These are phyloP conservation scores for Noctuana brunneofusca DNA, from an alignment of 2,888 invertebrate species.

Conservation along the genomic window DNA sequence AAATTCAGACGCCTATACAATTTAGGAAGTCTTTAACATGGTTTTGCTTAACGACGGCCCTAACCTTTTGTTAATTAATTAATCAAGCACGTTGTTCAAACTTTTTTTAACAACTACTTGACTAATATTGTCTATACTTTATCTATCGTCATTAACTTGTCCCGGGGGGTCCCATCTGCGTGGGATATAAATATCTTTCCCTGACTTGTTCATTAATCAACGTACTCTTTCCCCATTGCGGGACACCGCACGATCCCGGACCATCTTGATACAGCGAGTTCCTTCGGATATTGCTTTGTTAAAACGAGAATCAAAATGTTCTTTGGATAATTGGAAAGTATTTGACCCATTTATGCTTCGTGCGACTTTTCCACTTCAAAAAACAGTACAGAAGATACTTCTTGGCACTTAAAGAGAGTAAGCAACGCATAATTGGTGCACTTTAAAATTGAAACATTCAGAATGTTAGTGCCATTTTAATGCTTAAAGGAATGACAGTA, in stretches of 20 bases:
- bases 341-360: conserved; percentile 6
- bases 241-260: conserved; percentile 23
- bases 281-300: conserved; percentile 27
- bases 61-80: too few relatives aligned
- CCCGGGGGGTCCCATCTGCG: conserved; percentile 30
- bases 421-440: background rate
- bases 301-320: conserved; percentile 19
- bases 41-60: too few relatives aligned
- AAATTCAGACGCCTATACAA: too few relatives aligned
- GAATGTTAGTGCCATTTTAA: too few relatives aligned
- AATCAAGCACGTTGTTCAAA: background rate
- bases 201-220: conserved; percentile 33
- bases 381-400: background rate
- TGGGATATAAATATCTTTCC: conserved; percentile 26
- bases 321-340: conserved; percentile 14
- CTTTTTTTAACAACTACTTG: background rate
- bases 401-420: background rate
- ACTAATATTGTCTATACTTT: conserved; percentile 24
- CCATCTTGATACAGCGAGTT: conserved; percentile 32
- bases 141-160: conserved; percentile 31
- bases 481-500: too few relatives aligned
- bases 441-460: background rate
- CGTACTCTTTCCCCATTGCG: conserved; percentile 34
- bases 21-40: too few relatives aligned
- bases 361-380: background rate